Evolutionary conservation across 2,888 invertebrate species (phyloP), one percentile per base, ranked within the genome.

Genomic region (Schizaphis graminum): DNA sequence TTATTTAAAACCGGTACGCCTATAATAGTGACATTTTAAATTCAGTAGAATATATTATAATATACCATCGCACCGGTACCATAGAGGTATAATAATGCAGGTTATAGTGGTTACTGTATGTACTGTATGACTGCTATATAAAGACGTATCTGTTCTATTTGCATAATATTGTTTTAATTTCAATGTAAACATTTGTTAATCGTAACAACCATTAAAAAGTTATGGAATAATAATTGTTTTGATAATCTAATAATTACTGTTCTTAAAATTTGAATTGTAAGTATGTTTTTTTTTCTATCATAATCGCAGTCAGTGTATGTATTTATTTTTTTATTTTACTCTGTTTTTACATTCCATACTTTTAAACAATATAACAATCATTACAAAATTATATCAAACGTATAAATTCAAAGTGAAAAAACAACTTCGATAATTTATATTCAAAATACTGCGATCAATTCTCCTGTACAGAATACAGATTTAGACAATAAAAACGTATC

Each of bases 361-460:
- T 89, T 67, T 35, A n/a, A 0, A 3, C 4, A 56, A 41, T 57
- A 26, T 26, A 47, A 47, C 41, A 44, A 44, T 26, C 57, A 57
- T 1, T 57, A 26, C 1, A 57, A 57, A 26, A 10, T 57, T 57
- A 26, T 53, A 35, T 47, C 47, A 26, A 44, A 57, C 10, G 44
- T 61, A 44, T 28, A 28, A 61, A 44, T 89, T 47, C 7, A 44
- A 61, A 26, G 16, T 16, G 2, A 28, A 26, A 26, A 28, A n/a
- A 86, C 26, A 89, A 89, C 47, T 44, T 61, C 8, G 47, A 89
- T 89, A 16, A 21, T 61, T 47, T 89, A 47, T 61, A 61, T 89
- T 89, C 28, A 61, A 47, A 28, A 47, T 47, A 26, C 11, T 21
- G 61, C 26, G 44, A 89, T 67, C 47, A 49, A 87, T 87, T 49